Conservation (phyloP, 2,888 invertebrate genomes). For the Hemithea aestivaria region DNA sequence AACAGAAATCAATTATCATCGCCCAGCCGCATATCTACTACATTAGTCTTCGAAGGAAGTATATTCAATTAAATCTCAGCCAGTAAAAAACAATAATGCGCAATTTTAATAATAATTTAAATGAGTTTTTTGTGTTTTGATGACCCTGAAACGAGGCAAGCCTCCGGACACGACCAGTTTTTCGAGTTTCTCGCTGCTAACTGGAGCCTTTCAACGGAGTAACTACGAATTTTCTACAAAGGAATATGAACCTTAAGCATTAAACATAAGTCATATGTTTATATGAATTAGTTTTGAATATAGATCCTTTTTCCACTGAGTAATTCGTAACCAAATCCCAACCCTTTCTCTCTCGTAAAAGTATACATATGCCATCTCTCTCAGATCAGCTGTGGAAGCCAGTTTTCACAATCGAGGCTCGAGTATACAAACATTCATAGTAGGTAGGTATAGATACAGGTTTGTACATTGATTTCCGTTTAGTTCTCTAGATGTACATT, state of each 20-base stretch:
- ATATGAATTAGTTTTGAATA: not conserved
- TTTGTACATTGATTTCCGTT: slow-evolving; percentile 18
- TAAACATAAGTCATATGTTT: slow-evolving; percentile 8
- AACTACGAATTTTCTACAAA: slow-evolving; percentile 12
- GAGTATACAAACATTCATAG: slow-evolving; percentile 31
- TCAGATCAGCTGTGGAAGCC: slow-evolving; percentile 54
- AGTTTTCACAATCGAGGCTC: slow-evolving; percentile 61
- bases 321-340: slow-evolving; percentile 6
- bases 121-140: slow-evolving; percentile 34
- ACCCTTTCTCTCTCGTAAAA: slow-evolving; percentile 23
- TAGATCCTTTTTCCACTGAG: slow-evolving; percentile 22
- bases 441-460: slow-evolving; percentile 30
- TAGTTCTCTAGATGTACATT: slow-evolving; percentile 6
- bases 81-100: slow-evolving; percentile 26
- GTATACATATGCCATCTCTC: slow-evolving; percentile 30
- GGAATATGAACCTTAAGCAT: slow-evolving; percentile 23
- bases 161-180: slow-evolving; percentile 60
- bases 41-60: slow-evolving; percentile 17
- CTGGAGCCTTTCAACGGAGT: slow-evolving; percentile 22
- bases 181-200: slow-evolving; percentile 44
- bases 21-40: slow-evolving; percentile 12
- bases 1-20: slow-evolving; percentile 15
- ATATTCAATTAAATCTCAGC: slow-evolving; percentile 15
- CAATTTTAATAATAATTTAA: slow-evolving; percentile 26
- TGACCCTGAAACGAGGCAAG: slow-evolving; percentile 56